A percentile compares a stretch with the other conserved stretches of the same genome.
phyloP scores from a whole-genome alignment of 92 coral and sea anemone genomes.

The Micromussa lordhowensis region DNA sequence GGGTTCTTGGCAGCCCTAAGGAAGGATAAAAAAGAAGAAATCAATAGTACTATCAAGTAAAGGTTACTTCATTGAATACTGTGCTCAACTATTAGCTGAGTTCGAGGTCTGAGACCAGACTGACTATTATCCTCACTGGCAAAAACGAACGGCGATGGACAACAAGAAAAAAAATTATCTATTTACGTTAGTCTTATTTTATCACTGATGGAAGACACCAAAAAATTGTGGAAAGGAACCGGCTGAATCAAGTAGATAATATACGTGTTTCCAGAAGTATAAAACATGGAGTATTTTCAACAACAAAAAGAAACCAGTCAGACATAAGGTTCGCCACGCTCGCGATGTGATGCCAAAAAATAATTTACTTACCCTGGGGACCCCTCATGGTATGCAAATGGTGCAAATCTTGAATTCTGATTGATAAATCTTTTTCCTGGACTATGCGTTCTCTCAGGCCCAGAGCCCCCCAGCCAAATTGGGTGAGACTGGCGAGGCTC shows the following conservation, averaged over 20 bases:
- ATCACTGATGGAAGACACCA: no score
- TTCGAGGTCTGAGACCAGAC: background rate
- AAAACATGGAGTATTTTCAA: no score
- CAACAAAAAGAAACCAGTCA: no score
- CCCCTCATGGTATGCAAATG: conserved; percentile 68
- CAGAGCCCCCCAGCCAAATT: conserved; percentile 83
- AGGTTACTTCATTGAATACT: background rate
- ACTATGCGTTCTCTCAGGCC: conserved; percentile 73
- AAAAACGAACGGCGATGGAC: background rate
- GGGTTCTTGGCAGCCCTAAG: conserved; percentile 47
- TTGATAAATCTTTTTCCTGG: conserved; percentile 78
- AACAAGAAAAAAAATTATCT: background rate
- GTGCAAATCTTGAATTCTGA: conserved; percentile 60
- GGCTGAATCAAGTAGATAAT: background rate
- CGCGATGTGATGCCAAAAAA: background rate
- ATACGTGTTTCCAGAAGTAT: no score
- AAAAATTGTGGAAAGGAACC: background rate
- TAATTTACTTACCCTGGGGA: conserved; percentile 55
- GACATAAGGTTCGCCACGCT: background rate
- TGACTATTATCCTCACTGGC: no score
- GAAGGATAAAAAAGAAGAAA: background rate
- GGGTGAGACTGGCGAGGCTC: conserved; percentile 57
- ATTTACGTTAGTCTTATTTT: background rate
- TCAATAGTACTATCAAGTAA: background rate
- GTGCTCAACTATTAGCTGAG: background rate